A percentile compares a stretch with the other conserved stretches of the same genome.
Conservation (phyloP, 2,888 invertebrate species). For the Drosophila pseudotalamancana region DNA sequence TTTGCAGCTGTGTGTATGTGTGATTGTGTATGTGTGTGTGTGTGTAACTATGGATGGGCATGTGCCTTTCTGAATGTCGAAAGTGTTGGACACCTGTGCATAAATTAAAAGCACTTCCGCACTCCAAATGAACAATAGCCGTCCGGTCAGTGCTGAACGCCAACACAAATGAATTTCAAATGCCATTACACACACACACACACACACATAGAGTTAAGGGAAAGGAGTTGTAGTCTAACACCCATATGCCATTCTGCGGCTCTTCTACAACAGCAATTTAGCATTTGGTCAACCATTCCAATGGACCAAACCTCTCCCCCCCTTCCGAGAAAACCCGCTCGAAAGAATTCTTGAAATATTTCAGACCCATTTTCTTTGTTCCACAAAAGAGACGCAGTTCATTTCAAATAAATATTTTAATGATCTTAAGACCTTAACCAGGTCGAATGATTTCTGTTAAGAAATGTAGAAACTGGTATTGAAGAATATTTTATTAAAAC, state of each 20-base stretch:
- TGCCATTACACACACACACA: slow-evolving; percentile 16
- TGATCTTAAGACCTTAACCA: too few species aligned
- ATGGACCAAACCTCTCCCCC: too few species aligned
- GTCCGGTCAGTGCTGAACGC: slow-evolving; percentile 16
- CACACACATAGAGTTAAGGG: neutral
- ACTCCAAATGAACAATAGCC: slow-evolving; percentile 57
- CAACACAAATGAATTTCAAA: slow-evolving; percentile 49
- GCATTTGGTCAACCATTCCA: slow-evolving; percentile 34
- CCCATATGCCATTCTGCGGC: slow-evolving; percentile 8
- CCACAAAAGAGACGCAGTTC: neutral
- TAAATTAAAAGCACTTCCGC: slow-evolving; percentile 64
- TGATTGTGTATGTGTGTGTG: neutral
- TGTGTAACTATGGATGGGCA: slow-evolving; percentile 3
- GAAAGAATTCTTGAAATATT: slow-evolving; percentile 18
- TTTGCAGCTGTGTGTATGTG: slow-evolving; percentile 1
- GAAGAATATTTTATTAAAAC: too few species aligned
- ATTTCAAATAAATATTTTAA: slow-evolving; percentile 9
- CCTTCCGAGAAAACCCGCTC: neutral
- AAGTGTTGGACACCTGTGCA: slow-evolving; percentile 64
- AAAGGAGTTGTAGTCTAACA: neutral
- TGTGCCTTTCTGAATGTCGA: slow-evolving; percentile 28
- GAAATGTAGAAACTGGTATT: too few species aligned
- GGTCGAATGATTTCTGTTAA: too few species aligned
- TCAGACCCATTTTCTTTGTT: neutral
- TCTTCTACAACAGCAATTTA: slow-evolving; percentile 19